Conservation (phyloP, 2,888 invertebrate genomes). For the Zelleria hepariella region DNA sequence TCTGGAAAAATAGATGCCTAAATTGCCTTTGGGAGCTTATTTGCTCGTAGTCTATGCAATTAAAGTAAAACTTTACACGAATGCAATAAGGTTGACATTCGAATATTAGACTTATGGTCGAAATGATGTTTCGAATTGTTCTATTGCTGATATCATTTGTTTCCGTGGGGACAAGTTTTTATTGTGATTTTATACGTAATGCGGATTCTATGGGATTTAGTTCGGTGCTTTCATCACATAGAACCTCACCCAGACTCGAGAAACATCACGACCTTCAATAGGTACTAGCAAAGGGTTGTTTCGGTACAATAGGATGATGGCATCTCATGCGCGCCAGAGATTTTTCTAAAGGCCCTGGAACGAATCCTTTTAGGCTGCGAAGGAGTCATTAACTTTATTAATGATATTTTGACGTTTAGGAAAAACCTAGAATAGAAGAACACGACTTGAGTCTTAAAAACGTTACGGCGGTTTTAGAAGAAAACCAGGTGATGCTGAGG, state of each 20-base stretch:
- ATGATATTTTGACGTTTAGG: conserved; percentile 10
- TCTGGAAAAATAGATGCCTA: too few species aligned
- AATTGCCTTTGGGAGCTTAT: too few species aligned
- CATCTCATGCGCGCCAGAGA: conserved; percentile 23
- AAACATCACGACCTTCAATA: conserved; percentile 35
- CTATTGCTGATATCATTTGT: too few species aligned
- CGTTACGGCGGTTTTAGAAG: background rate
- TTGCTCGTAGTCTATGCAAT: too few species aligned
- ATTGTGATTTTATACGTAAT: too few species aligned
- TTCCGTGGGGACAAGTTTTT: too few species aligned
- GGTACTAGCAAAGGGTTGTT: conserved; percentile 27
- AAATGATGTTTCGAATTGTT: too few species aligned
- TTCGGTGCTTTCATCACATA: conserved; percentile 24
- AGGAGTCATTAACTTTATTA: conserved; percentile 14
- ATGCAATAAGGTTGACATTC: too few species aligned
- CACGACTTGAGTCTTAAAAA: conserved; percentile 4
- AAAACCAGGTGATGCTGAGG: background rate
- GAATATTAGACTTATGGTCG: too few species aligned
- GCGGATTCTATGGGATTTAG: too few species aligned
- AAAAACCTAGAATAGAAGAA: background rate
- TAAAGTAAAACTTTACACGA: too few species aligned
- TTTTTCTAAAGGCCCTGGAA: conserved; percentile 22
- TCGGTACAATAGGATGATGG: conserved; percentile 30
- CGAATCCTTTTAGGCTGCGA: conserved; percentile 6
- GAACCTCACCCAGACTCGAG: conserved; percentile 26